phyloP scores from a whole-genome alignment of 2,113 vertebrate species.

The Apeltes quadracus region DNA sequence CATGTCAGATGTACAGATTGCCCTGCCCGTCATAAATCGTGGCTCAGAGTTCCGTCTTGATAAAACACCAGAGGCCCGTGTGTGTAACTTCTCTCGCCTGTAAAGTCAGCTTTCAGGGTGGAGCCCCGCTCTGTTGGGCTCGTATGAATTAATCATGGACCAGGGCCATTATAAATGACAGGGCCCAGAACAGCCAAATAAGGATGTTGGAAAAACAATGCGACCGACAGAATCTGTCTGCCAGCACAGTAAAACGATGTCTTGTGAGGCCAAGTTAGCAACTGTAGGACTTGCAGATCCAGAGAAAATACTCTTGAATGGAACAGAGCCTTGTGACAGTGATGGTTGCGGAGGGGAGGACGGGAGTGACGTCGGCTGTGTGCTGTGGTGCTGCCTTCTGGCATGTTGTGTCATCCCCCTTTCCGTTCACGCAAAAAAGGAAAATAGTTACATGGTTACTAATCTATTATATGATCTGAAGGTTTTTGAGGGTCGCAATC shows the following conservation, averaged over 20 bases:
- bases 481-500: neutral
- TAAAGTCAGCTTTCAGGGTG: slow-evolving; percentile 56
- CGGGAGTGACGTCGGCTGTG: slow-evolving; percentile 7
- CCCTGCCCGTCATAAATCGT: slow-evolving; percentile 46
- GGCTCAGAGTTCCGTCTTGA: slow-evolving; percentile 36
- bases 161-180: slow-evolving; percentile 63
- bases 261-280: slow-evolving; percentile 52
- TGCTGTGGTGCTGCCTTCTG: slow-evolving; percentile 13
- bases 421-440: no score
- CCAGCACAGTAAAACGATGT: slow-evolving; percentile 56
- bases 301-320: slow-evolving; percentile 6
- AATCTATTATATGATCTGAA: neutral
- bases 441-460: no score
- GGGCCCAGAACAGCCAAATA: slow-evolving; percentile 61
- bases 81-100: slow-evolving; percentile 49
- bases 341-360: slow-evolving; percentile 19
- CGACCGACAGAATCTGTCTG: slow-evolving; percentile 64
- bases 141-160: slow-evolving; percentile 65
- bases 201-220: slow-evolving; percentile 65
- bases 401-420: slow-evolving; percentile 23
- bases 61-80: slow-evolving; percentile 61
- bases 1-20: slow-evolving; percentile 44
- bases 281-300: slow-evolving; percentile 23
- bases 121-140: slow-evolving; percentile 30
- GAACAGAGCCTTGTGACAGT: slow-evolving; percentile 28